Evolutionary conservation across 2,113 vertebrate genomes (phyloP), one percentile per base, ranked within the genome.

Genomic region (Callaeas wilsoni): DNA sequence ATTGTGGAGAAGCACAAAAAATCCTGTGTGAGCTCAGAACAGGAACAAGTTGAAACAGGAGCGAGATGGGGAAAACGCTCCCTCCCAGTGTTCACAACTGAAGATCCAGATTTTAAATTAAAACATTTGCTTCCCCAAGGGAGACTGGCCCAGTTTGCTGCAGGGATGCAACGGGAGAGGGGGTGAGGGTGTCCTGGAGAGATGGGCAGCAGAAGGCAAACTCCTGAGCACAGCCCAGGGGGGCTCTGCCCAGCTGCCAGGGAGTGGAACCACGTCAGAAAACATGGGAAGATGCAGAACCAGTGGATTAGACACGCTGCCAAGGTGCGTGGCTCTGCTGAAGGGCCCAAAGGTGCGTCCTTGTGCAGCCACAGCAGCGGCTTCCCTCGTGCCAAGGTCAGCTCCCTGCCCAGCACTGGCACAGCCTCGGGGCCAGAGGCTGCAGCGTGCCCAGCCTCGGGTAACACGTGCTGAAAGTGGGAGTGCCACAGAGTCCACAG

Each of bases 251-350:
- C 1, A 0, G 76, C 91, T 82, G 22, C 4, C 1, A 26, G 23
- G 0, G 1, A n/a, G 7, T 9, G 42, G 52, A 76, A 18, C 11
- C 33, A 10, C 27, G 17, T 4, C 22, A 18, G 64, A 22, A 67
- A 59, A 9, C 44, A 11, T 0, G 0, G 5, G 63, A 41, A 87
- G 39, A n/a, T 6, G 47, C 33, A 87, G 69, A 62, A 18, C 9
- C 74, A 35, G 33, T 1, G 1, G 21, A 10, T 30, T 0, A 41
- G 65, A 63, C 14, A 47, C 1, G 0, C 22, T 35, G 64, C 56
- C 56, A 52, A 16, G 3, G 2, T 4, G 2, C 0, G 1, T 12
- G 2, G 53, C 49, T 82, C 75, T 60, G 49, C 50, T 56, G 10
- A 47, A 67, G 30, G 37, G 30, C 37, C 3, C 5, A 52, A 70